Percentiles rank a stretch among this genome's conserved stretches.
Conservation (phyloP, 1,140 invertebrate species). For the Myzus persicae region DNA sequence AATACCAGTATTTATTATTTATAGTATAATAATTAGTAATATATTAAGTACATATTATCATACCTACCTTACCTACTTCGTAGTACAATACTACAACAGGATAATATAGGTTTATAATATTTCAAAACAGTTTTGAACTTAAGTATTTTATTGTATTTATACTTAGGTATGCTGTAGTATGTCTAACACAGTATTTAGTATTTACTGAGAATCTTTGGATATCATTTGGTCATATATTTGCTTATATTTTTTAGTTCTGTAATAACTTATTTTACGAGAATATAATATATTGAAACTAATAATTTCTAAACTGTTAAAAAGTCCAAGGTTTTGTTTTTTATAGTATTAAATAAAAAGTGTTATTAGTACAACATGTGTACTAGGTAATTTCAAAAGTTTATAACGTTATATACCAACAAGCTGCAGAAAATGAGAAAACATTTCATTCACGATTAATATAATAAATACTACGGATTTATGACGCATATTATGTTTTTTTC, state of each 20-base stretch:
- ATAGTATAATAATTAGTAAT: no score
- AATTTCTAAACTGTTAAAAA: background rate
- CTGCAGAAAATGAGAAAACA: no score
- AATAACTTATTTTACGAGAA: background rate
- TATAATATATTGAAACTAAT: background rate
- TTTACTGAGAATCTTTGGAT: background rate
- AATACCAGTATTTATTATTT: background rate
- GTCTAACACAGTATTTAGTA: background rate
- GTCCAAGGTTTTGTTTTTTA: background rate
- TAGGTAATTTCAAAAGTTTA: no score
- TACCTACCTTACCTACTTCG: background rate
- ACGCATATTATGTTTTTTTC: no score
- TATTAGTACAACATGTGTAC: background rate
- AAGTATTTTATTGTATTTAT: background rate
- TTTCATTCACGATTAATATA: no score
- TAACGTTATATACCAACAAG: no score
- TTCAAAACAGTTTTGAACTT: background rate
- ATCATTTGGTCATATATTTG: background rate
- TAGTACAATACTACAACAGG: background rate
- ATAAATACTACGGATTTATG: no score
- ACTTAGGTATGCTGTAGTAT: background rate
- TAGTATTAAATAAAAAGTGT: background rate
- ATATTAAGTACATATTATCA: no score
- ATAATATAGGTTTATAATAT: background rate
- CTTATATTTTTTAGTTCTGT: background rate